A percentile compares a stretch with the other conserved stretches of the same genome.
Evolutionary conservation across 2,888 invertebrate genomes (phyloP).

Genomic region (Aspidiotus rigidus): DNA sequence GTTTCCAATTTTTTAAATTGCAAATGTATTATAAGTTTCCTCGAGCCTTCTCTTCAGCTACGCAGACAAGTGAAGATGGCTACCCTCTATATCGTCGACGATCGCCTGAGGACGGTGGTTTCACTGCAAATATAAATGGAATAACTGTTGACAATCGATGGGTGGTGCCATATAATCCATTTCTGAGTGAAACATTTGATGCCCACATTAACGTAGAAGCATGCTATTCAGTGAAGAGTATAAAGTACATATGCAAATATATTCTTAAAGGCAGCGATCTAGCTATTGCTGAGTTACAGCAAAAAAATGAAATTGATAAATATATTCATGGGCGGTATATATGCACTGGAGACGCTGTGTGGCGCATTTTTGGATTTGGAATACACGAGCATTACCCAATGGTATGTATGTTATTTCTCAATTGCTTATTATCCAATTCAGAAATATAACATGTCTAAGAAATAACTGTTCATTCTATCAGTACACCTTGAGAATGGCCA

Average conservation of each 20-base stretch:
- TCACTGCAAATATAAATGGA: not conserved
- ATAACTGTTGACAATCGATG: constrained; percentile 36
- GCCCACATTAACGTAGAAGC: constrained; percentile 43
- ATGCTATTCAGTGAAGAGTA: constrained; percentile 43
- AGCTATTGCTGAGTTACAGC: constrained; percentile 17
- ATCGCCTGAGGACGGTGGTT: not conserved
- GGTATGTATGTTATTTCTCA: too few species aligned
- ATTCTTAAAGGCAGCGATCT: constrained; percentile 38
- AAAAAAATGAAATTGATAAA: not conserved
- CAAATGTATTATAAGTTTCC: not conserved
- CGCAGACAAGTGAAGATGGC: not conserved
- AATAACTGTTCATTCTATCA: too few species aligned
- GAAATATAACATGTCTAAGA: too few species aligned
- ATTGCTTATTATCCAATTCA: too few species aligned
- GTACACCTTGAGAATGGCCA: constrained; percentile 6
- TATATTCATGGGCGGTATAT: not conserved
- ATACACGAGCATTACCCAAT: not conserved
- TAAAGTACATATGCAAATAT: constrained; percentile 43
- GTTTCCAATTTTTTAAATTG: not conserved
- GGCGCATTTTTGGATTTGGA: not conserved
- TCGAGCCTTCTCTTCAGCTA: not conserved
- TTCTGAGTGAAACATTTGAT: constrained; percentile 38
- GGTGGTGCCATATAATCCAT: constrained; percentile 37
- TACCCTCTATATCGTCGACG: not conserved
- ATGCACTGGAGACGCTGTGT: not conserved